Evolutionary conservation across 2,888 invertebrate species (phyloP), one percentile per base, ranked within the genome.

Genomic region (Synanthedon vespiformis): DNA sequence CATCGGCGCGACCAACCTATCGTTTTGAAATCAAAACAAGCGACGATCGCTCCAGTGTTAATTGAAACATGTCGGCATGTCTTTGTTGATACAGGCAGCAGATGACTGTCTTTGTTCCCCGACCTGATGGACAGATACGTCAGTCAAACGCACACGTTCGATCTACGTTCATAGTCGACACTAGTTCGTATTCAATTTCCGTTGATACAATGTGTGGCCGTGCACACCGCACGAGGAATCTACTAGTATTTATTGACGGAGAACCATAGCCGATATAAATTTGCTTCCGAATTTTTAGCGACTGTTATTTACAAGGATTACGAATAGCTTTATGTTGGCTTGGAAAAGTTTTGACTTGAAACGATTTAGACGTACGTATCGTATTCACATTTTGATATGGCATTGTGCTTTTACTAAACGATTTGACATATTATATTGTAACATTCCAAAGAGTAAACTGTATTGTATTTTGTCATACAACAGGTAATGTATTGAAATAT

Each of bases 111-210:
- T 81, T 77, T 81, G 74, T 70, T 68, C 50, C 48, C 61, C 52
- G 49, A 54, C 27, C 61, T 68, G 74, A 73, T 68, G 61, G 74
- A 69, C 70, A 66, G 72, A 74, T 73, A 72, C 55, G 70, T 74
- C 72, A 67, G 68, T 60, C 57, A 60, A 63, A 69, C 63, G 67
- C 69, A 54, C 63, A 66, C 59, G 69, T 68, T 65, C 65, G 67
- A 58, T 71, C 71, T 61, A 59, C 54, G 55, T 50, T 14, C 50
- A 27, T 12, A 64, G 64, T 65, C 69, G 61, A 65, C 63, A 74
- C 58, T 54, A 57, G 74, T 76, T 73, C 77, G 69, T 65, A 75
- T 80, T 78, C 78, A 80, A 81, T 81, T 81, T 80, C 78, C 81
- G 78, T 48, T 22, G 16, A 16, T 14, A 44, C 44, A 13, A 13